phyloP scores from a whole-genome alignment of 1,140 invertebrate genomes.

The Dendroctonus valens region DNA sequence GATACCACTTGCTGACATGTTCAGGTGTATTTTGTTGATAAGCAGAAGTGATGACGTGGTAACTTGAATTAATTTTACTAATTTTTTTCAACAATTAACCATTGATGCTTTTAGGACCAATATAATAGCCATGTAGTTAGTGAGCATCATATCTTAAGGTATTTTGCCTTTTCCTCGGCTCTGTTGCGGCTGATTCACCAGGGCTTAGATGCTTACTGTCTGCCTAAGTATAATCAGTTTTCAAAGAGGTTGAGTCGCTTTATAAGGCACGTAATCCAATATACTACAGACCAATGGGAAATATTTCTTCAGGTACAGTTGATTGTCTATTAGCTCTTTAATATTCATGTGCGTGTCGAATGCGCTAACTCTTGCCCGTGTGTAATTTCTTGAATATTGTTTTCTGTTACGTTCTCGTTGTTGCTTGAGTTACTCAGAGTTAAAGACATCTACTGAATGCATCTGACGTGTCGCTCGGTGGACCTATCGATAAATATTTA shows the following conservation, averaged over 20 bases:
- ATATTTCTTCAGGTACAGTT: slow-evolving; percentile 52
- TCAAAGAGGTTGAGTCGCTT: slow-evolving; percentile 68
- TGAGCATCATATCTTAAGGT: slow-evolving; percentile 64
- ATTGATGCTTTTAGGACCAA: slow-evolving; percentile 48
- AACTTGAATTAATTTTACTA: slow-evolving; percentile 1
- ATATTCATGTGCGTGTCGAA: too few species aligned
- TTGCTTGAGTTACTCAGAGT: too few species aligned
- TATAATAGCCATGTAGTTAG: slow-evolving; percentile 59
- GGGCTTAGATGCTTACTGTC: slow-evolving; percentile 68
- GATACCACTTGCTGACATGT: slow-evolving; percentile 68
- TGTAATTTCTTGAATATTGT: too few species aligned
- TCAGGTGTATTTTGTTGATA: slow-evolving; percentile 58
- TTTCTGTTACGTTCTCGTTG: too few species aligned
- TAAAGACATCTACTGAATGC: too few species aligned
- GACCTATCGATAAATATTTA: too few species aligned
- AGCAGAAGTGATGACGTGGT: slow-evolving; percentile 44
- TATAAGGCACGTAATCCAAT: slow-evolving; percentile 71
- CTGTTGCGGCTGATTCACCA: slow-evolving; percentile 64
- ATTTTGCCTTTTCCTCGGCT: slow-evolving; percentile 70
- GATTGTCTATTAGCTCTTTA: too few species aligned
- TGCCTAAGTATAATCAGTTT: slow-evolving; percentile 67
- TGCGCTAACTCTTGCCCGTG: too few species aligned
- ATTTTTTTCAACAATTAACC: neutral
- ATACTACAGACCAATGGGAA: slow-evolving; percentile 72
- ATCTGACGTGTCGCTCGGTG: too few species aligned